Percentiles rank a stretch among this genome's conserved stretches.
Evolutionary conservation across 2,797 vertebrate species (phyloP).

Genomic region (Sparidentex hasta): DNA sequence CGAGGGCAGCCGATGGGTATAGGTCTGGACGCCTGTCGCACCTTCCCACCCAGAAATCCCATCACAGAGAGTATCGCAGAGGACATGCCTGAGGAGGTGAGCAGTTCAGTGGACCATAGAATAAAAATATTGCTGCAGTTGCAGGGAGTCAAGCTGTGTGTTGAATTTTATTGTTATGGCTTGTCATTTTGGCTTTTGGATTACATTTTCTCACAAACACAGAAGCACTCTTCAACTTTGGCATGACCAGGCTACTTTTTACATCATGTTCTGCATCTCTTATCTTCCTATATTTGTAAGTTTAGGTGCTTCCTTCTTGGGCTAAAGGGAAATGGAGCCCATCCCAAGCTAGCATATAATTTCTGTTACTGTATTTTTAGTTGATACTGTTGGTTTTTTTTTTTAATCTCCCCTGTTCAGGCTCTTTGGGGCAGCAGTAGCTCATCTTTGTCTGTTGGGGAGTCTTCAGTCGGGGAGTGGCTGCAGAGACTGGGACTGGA

Average conservation of each 20-base stretch:
- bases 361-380: neutral
- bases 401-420: slow-evolving; percentile 70
- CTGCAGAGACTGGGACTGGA: slow-evolving; percentile 93
- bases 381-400: neutral
- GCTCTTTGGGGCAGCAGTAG: slow-evolving; percentile 90
- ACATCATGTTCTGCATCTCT: neutral
- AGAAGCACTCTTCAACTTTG: neutral
- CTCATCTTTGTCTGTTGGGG: slow-evolving; percentile 84
- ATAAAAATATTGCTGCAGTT: neutral
- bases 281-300: too few species aligned
- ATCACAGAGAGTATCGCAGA: slow-evolving; percentile 95
- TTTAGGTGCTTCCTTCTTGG: neutral
- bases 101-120: neutral
- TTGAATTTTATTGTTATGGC: neutral
- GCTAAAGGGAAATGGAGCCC: neutral
- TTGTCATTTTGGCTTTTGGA: neutral
- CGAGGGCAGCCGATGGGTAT: slow-evolving; percentile 65
- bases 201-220: neutral
- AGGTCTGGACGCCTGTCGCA: slow-evolving; percentile 83
- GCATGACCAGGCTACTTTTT: neutral
- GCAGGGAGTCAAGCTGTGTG: neutral
- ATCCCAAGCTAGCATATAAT: neutral
- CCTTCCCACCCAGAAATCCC: slow-evolving; percentile 92
- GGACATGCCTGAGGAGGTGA: slow-evolving; percentile 93
- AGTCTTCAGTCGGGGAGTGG: slow-evolving; percentile 94